Evolutionary conservation across 2,113 vertebrate species (phyloP).

Genomic region (Colaptes auratus): DNA sequence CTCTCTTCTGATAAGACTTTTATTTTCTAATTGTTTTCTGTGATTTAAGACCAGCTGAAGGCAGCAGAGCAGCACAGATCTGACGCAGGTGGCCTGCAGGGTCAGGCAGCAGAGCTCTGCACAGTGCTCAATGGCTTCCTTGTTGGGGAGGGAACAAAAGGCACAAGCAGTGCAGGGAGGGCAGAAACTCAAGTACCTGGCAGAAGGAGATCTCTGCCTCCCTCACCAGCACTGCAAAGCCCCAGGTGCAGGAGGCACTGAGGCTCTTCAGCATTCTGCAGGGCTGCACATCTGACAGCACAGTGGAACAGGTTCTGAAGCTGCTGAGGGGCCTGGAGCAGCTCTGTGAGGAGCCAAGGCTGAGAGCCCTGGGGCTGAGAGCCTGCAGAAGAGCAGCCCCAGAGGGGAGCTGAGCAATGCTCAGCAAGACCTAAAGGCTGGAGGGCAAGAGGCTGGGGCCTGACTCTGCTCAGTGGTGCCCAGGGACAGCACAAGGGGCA

Average conservation of each 20-base stretch:
- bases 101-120: background rate
- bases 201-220: background rate
- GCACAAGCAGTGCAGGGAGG: background rate
- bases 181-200: background rate
- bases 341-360: no score
- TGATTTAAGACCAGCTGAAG: background rate
- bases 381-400: no score
- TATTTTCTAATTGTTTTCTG: background rate
- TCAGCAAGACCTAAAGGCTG: no score
- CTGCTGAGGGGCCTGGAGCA: no score
- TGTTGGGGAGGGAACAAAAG: background rate
- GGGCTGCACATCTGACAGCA: accelerated
- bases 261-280: background rate
- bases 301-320: no score
- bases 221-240: background rate
- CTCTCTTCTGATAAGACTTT: background rate
- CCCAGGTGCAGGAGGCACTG: background rate
- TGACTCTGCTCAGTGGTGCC: no score
- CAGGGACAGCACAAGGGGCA: no score
- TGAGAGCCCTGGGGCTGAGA: no score
- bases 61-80: background rate
- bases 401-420: no score
- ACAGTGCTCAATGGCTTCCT: background rate
- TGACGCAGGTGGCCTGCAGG: background rate
- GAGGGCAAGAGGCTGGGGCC: no score